Evolutionary conservation across 2,113 vertebrate species (phyloP).

Genomic region (Elaphurus davidianus): DNA sequence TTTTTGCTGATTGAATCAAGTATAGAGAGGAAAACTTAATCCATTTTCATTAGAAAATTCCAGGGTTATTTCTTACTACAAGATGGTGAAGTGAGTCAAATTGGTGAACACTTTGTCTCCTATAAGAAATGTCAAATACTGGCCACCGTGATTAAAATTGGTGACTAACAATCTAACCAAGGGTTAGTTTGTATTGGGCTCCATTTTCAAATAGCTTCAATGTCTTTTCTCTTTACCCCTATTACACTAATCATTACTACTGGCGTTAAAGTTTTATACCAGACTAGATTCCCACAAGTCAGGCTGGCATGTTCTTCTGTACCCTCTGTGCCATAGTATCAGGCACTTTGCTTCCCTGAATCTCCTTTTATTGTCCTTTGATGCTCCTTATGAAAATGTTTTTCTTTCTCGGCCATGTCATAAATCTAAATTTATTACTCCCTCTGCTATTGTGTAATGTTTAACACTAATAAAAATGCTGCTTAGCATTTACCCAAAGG

Average conservation of each 20-base stretch:
- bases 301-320: neutral
- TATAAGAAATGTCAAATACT: neutral
- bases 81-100: neutral
- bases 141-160: neutral
- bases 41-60: neutral
- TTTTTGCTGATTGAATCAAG: neutral
- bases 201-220: constrained; percentile 1
- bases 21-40: neutral
- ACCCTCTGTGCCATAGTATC: neutral
- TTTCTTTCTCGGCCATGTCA: constrained; percentile 42
- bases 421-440: constrained; percentile 71
- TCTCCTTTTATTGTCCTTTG: constrained; percentile 67
- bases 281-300: neutral
- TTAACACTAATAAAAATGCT: constrained; percentile 74
- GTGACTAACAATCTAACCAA: neutral
- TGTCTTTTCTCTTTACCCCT: neutral
- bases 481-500: constrained; percentile 70
- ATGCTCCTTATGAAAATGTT: constrained; percentile 64
- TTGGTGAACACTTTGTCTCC: neutral
- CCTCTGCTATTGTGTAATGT: constrained; percentile 70
- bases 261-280: neutral
- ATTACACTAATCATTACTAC: neutral
- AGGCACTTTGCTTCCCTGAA: neutral
- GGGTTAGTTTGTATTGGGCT: neutral
- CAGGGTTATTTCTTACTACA: neutral